These are phyloP conservation scores for Branchellion lobata DNA, from an alignment of 2,888 invertebrate genomes.

Conservation along the genomic window DNA sequence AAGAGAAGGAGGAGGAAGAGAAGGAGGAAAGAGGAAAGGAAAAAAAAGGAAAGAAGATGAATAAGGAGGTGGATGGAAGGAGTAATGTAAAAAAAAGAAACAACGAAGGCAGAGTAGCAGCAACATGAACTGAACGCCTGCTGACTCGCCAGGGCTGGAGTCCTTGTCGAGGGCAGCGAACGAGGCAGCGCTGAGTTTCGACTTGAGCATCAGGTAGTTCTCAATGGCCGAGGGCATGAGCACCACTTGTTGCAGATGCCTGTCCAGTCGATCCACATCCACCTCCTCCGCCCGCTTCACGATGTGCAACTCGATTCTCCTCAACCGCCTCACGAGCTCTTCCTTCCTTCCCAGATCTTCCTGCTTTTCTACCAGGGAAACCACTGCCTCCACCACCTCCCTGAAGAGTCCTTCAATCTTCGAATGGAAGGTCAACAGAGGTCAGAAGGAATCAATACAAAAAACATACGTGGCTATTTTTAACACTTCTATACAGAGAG, in stretches of 20 bases:
- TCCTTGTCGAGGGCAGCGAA: neutral
- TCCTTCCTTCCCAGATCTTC: neutral
- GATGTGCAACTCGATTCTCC: neutral
- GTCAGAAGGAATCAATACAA: no score
- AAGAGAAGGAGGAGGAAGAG: neutral
- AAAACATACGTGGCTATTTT: no score
- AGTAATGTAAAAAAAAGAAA: no score
- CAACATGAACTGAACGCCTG: no score
- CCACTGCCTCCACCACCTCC: neutral
- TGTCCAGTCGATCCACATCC: neutral
- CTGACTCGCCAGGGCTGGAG: neutral
- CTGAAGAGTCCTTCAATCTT: conserved; percentile 7
- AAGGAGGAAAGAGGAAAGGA: neutral
- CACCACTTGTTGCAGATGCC: neutral
- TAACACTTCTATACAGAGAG: no score
- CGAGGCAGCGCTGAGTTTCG: neutral
- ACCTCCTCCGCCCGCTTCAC: neutral
- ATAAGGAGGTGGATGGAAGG: no score
- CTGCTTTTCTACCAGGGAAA: neutral
- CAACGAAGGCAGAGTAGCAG: no score
- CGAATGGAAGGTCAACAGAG: no score
- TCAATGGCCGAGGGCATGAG: conserved; percentile 1
- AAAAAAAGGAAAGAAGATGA: no score
- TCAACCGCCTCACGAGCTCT: neutral
- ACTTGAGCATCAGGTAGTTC: neutral